Evolutionary conservation across 2,888 invertebrate genomes (phyloP).

Genomic region (Anagyrus pseudococci): DNA sequence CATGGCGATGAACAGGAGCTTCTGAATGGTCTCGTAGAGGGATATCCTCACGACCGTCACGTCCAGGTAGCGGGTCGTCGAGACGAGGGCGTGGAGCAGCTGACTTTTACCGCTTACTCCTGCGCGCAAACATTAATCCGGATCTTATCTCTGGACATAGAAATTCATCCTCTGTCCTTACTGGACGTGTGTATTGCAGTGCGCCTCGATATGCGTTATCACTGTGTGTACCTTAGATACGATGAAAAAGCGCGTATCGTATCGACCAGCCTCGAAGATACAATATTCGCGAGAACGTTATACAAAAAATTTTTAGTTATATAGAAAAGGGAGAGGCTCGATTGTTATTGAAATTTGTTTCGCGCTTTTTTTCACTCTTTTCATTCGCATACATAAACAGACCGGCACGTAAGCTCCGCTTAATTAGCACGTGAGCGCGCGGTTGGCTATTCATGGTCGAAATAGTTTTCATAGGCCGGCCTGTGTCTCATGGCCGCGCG

Average conservation of each 20-base stretch:
- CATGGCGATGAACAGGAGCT: conserved; percentile 24
- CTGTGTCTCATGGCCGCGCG: conserved; percentile 1
- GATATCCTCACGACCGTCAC: conserved; percentile 21
- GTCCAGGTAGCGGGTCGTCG: conserved; percentile 28
- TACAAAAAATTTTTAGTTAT: not conserved
- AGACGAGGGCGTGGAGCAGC: conserved; percentile 31
- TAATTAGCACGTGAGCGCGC: conserved; percentile 4
- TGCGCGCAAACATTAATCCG: conserved; percentile 13
- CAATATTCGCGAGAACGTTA: not conserved
- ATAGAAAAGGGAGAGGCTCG: not conserved
- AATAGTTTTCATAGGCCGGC: conserved; percentile 22
- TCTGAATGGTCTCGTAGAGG: conserved; percentile 29
- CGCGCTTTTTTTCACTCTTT: too few relatives aligned
- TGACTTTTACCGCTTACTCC: conserved; percentile 39
- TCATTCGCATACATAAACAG: conserved; percentile 22
- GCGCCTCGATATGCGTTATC: too few relatives aligned
- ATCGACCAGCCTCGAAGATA: not conserved
- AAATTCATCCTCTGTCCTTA: too few relatives aligned
- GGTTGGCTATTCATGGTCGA: conserved; percentile 20
- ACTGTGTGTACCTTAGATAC: too few relatives aligned
- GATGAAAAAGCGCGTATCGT: not conserved
- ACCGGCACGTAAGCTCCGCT: not conserved
- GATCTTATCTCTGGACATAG: too few relatives aligned
- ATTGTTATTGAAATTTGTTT: conserved; percentile 4
- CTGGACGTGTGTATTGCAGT: too few relatives aligned